Percentiles rank a stretch among this genome's conserved stretches.
These are phyloP conservation scores for Danio kyathit DNA, from an alignment of 2,797 vertebrate genomes.

Conservation along the genomic window DNA sequence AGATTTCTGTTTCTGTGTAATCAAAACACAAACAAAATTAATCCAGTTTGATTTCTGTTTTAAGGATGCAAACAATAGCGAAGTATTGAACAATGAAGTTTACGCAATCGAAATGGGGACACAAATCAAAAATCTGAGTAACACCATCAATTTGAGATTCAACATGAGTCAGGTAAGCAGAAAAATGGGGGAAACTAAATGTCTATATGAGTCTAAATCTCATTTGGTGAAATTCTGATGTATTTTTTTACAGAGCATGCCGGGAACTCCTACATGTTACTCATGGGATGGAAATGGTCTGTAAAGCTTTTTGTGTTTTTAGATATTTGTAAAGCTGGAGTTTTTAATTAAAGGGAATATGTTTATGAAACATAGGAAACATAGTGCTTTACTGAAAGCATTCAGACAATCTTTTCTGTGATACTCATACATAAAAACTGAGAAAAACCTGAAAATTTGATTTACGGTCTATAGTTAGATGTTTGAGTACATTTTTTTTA, in stretches of 20 bases:
- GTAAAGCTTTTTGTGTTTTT: not conserved
- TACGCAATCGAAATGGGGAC: constrained; percentile 74
- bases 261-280: constrained; percentile 58
- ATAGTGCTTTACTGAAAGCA: too few species aligned
- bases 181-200: not conserved
- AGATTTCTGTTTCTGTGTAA: not conserved
- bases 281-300: constrained; percentile 76
- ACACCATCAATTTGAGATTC: constrained; percentile 64
- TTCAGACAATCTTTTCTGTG: too few species aligned
- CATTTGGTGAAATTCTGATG: not conserved
- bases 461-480: too few species aligned
- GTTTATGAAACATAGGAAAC: not conserved
- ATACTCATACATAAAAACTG: too few species aligned
- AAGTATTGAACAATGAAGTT: constrained; percentile 65
- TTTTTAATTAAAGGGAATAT: not conserved
- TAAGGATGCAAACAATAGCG: constrained; percentile 69
- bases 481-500: too few species aligned
- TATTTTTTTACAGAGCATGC: constrained; percentile 37
- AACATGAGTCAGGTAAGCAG: not conserved
- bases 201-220: not conserved
- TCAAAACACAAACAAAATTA: not conserved
- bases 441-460: too few species aligned
- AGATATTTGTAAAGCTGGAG: not conserved
- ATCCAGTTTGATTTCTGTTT: not conserved
- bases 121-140: constrained; percentile 59